Evolutionary conservation across 2,888 invertebrate species (phyloP), one percentile per base, ranked within the genome.

Genomic region (Gastracanthus pulcherrimus): DNA sequence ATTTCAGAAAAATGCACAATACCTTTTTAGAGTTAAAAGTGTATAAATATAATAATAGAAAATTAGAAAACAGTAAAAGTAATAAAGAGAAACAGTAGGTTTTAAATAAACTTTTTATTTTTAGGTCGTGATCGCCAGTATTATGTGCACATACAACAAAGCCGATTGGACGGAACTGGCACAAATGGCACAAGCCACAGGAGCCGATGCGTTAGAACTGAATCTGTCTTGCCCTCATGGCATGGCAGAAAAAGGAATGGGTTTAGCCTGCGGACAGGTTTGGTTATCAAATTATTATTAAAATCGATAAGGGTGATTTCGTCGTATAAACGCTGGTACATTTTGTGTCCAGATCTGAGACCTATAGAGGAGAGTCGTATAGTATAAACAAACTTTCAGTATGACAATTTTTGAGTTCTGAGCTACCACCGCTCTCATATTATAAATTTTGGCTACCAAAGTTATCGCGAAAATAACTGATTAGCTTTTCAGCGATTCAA

Each of bases 191-290:
- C 96, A 96, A 91, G 93, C 93, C 0, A 94, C 98, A 0, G 99
- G 99, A 0, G 95, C 99, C 0, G 99, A 99, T 92, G 99, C 98
- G 0, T 92, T 99, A 16, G 99, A 99, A 89, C 92, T 99, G 71
- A 99, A 99, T 93, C 92, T 99, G 71, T 99, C 98, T 0, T 99
- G 99, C 91, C 99, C 99, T 0, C 99, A 99, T 92, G 99, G 99
- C 6, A 99, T 99, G 98, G 98, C 98, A 1, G 99, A 99, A 91
- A 95, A 96, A 13, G 99, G 99, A 55, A 99, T 99, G 99, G 99
- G 99, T 0, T 93, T 99, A 72, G 99, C 99, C 64, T 99, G 99
- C 92, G 99, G 99, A 79, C 98, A 99, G 94, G 97, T 96, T n/a
- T n/a, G n/a, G n/a, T n/a, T n/a, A n/a, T n/a, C n/a, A n/a, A n/a